These are phyloP conservation scores for Chrysopa pallens DNA, from an alignment of 1,140 invertebrate genomes.

Conservation along the genomic window DNA sequence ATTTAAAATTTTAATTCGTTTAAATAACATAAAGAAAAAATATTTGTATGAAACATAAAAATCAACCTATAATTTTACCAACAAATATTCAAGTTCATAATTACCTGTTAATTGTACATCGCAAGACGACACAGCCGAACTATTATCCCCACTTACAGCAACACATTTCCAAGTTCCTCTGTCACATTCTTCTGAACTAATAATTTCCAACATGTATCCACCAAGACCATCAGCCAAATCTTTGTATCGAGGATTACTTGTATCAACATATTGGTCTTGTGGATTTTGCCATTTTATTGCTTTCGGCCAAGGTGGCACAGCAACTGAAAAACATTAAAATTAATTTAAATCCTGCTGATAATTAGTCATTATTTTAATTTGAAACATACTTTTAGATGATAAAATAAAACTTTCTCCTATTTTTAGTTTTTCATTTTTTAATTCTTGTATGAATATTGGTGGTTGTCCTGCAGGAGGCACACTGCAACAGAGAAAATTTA, in stretches of 20 bases:
- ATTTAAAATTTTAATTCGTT: too few species aligned
- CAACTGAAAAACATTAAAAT: conserved; percentile 26
- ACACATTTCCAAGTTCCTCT: conserved; percentile 81
- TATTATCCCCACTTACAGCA: conserved; percentile 49
- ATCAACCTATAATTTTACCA: too few species aligned
- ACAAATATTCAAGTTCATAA: too few species aligned
- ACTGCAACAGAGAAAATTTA: not conserved
- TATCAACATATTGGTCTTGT: conserved; percentile 43
- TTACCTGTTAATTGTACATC: conserved; percentile 25
- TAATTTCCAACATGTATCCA: conserved; percentile 54
- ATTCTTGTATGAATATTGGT: conserved; percentile 52
- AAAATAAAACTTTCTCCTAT: conserved; percentile 55
- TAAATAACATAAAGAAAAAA: too few species aligned
- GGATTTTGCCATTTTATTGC: conserved; percentile 70
- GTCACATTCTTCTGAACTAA: conserved; percentile 53
- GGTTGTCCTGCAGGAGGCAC: conserved; percentile 34
- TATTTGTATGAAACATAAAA: too few species aligned
- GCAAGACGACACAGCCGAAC: conserved; percentile 50
- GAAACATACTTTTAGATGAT: conserved; percentile 49
- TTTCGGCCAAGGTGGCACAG: conserved; percentile 65
- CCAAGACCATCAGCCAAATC: conserved; percentile 62
- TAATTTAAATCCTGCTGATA: not conserved
- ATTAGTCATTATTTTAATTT: too few species aligned
- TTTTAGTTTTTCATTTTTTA: conserved; percentile 50
- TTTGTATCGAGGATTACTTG: conserved; percentile 38